Evolutionary conservation across 2,888 invertebrate species (phyloP).

Genomic region (Apocheima hispidaria): DNA sequence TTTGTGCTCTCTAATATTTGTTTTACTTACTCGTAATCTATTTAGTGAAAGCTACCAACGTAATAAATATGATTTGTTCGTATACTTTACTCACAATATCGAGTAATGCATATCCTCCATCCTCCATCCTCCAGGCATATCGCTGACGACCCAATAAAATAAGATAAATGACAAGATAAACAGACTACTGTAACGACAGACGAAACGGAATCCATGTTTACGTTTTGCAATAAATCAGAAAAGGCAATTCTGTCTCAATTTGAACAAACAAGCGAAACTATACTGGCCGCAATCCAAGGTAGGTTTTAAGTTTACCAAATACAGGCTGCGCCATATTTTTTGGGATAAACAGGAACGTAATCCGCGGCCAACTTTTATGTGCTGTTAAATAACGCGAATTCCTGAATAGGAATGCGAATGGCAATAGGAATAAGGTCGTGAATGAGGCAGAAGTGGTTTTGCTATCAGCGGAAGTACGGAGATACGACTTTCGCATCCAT

Average conservation of each 20-base stretch:
- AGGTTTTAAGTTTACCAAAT: conserved; percentile 62
- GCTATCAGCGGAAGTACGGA: conserved; percentile 48
- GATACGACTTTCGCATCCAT: conserved; percentile 55
- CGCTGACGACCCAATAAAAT: conserved; percentile 47
- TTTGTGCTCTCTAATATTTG: neutral
- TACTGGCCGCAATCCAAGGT: conserved; percentile 69
- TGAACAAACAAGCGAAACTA: conserved; percentile 52
- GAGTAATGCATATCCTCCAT: too few relatives aligned
- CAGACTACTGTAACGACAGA: conserved; percentile 50
- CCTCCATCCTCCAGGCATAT: conserved; percentile 34
- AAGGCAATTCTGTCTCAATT: conserved; percentile 64
- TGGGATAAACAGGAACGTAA: conserved; percentile 51
- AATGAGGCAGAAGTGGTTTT: conserved; percentile 46
- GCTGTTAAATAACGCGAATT: conserved; percentile 44
- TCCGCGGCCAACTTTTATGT: conserved; percentile 51
- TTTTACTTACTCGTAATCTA: neutral
- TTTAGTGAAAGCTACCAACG: conserved; percentile 3
- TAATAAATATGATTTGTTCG: conserved; percentile 3
- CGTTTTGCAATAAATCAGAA: conserved; percentile 62
- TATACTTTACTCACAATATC: conserved; percentile 19
- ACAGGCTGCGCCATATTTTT: conserved; percentile 52
- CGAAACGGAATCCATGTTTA: conserved; percentile 47
- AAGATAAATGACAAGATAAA: conserved; percentile 48
- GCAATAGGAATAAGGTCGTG: conserved; percentile 48
- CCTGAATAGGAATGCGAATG: conserved; percentile 42